These are phyloP conservation scores for Petrocephalus schoutedeni DNA, from an alignment of 2,797 vertebrate species.

Conservation along the genomic window DNA sequence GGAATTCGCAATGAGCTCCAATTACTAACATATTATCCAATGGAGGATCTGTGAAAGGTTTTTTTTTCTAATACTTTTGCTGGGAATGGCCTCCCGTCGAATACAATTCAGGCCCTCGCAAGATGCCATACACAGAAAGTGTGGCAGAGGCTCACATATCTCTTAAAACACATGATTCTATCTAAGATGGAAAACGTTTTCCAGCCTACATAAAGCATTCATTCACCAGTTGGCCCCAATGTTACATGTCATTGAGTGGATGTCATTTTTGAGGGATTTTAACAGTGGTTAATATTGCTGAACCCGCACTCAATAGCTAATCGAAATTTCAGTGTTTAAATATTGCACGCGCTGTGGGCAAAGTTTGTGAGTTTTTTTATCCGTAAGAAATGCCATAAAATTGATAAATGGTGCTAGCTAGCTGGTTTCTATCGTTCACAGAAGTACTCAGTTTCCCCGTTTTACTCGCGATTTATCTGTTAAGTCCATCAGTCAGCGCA, in stretches of 20 bases:
- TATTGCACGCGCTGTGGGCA: background rate
- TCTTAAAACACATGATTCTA: background rate
- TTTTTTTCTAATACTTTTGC: background rate
- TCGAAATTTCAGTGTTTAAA: background rate
- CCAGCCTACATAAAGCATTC: background rate
- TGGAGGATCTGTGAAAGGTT: background rate
- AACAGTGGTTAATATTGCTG: background rate
- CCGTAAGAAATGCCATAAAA: background rate
- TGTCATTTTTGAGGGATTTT: background rate
- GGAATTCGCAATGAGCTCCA: constrained; percentile 15
- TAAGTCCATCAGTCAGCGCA: background rate
- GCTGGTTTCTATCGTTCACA: background rate
- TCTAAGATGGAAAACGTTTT: background rate
- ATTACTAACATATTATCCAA: constrained; percentile 3
- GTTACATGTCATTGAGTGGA: background rate
- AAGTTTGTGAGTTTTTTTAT: background rate
- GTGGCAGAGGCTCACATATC: background rate
- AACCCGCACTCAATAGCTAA: background rate
- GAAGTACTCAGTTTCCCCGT: background rate
- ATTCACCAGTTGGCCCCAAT: background rate
- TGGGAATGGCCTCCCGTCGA: background rate
- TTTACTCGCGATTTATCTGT: background rate
- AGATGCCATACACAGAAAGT: background rate
- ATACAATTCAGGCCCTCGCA: background rate
- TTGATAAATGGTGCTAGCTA: background rate